A percentile compares a stretch with the other conserved stretches of the same genome.
Evolutionary conservation across 2,113 vertebrate species (phyloP).

Genomic region (Mormoops blainvillei): DNA sequence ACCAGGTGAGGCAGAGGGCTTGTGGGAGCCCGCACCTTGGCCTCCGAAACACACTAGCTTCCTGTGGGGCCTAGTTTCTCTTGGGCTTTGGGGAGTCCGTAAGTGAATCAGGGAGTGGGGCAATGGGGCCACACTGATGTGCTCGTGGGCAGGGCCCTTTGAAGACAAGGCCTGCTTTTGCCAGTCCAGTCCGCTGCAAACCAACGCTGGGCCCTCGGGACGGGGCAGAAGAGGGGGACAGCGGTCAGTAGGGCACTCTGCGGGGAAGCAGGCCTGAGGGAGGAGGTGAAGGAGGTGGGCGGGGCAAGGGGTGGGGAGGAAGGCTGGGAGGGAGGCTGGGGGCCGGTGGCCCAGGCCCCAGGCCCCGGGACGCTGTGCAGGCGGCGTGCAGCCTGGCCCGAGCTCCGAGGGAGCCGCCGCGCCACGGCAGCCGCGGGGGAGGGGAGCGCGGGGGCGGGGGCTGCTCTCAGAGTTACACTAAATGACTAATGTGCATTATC

Average conservation of each 20-base stretch:
- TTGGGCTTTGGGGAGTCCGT: neutral
- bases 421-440: neutral
- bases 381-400: neutral
- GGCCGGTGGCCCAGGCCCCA: neutral
- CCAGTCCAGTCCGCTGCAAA: neutral
- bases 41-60: neutral
- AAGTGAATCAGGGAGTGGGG: rapidly evolving
- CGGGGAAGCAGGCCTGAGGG: neutral
- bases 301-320: neutral
- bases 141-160: neutral
- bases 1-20: neutral
- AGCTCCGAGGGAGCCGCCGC: neutral
- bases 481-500: conserved; percentile 76
- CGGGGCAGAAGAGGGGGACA: neutral
- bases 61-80: neutral
- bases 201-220: neutral
- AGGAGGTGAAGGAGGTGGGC: neutral
- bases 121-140: neutral
- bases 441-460: neutral
- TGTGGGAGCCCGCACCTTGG: rapidly evolving
- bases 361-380: neutral
- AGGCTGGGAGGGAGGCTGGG: neutral
- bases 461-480: conserved; percentile 54
- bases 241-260: neutral
- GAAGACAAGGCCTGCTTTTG: neutral